Percentiles rank a stretch among this genome's conserved stretches.
Conservation (phyloP, 2,797 vertebrate species). For the Enteromius fasciolatus region DNA sequence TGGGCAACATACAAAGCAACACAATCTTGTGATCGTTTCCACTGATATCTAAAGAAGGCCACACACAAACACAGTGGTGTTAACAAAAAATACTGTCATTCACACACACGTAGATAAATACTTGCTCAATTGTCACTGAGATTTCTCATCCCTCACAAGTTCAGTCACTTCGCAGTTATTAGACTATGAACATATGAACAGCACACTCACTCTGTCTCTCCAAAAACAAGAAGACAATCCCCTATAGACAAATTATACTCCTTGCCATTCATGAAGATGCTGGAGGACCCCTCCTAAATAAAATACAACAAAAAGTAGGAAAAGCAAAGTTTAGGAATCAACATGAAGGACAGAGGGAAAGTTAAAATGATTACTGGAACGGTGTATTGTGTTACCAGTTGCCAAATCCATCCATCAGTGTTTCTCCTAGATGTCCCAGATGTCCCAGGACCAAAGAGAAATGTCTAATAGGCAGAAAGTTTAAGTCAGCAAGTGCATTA, state of each 20-base stretch:
- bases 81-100: background rate
- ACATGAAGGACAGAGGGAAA: background rate
- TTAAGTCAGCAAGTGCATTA: background rate
- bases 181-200: background rate
- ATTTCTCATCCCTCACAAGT: background rate
- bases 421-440: conserved; percentile 67
- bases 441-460: conserved; percentile 81
- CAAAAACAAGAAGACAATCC: conserved; percentile 86
- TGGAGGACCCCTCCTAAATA: conserved; percentile 85
- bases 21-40: conserved; percentile 81
- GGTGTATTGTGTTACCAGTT: conserved; percentile 77
- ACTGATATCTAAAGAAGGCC: conserved; percentile 78
- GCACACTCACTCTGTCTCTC: conserved; percentile 82
- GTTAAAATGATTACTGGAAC: background rate
- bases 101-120: conserved; percentile 26
- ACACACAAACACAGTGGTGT: conserved; percentile 10
- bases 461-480: conserved; percentile 71
- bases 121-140: background rate
- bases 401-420: conserved; percentile 93
- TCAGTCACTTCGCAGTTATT: background rate
- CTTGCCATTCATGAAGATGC: conserved; percentile 72
- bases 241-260: conserved; percentile 73
- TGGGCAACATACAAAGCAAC: conserved; percentile 83
- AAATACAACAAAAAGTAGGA: conserved; percentile 15
- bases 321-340: conserved; percentile 15